phyloP scores from a whole-genome alignment of 2,797 vertebrate species.

The Lacerta bilineata region DNA sequence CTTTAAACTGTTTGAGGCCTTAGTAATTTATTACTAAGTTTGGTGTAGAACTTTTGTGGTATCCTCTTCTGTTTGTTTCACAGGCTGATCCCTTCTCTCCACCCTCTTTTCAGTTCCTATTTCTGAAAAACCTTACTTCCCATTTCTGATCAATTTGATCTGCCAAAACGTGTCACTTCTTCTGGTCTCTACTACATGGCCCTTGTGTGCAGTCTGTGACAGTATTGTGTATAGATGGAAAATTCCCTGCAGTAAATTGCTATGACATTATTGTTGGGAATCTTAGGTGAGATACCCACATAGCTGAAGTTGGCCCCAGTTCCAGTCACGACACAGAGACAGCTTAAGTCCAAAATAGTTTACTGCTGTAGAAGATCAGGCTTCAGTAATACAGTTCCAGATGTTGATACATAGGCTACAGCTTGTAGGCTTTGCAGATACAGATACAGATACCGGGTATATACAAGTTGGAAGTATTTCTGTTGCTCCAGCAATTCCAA shows the following conservation, averaged over 20 bases:
- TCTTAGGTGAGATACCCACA: no score
- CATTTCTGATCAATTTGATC: constrained; percentile 3
- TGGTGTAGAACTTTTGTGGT: neutral
- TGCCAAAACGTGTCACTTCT: neutral
- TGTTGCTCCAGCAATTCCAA: no score
- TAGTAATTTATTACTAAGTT: neutral
- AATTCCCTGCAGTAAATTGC: neutral
- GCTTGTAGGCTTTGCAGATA: no score
- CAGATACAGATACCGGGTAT: no score
- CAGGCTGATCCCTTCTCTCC: neutral
- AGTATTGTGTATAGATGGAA: neutral
- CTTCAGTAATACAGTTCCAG: no score
- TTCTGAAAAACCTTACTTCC: neutral
- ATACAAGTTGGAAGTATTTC: no score
- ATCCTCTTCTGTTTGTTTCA: constrained; percentile 15
- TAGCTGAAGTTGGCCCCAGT: no score
- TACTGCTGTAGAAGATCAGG: no score
- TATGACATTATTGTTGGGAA: neutral
- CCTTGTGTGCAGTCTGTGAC: neutral
- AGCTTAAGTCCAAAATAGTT: no score
- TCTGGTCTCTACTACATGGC: neutral
- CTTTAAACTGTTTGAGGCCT: neutral
- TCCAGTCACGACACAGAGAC: no score
- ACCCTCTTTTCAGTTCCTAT: constrained; percentile 6
- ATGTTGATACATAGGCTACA: no score